These are phyloP conservation scores for Lasius platythorax DNA, from an alignment of 2,888 invertebrate genomes.

Conservation along the genomic window DNA sequence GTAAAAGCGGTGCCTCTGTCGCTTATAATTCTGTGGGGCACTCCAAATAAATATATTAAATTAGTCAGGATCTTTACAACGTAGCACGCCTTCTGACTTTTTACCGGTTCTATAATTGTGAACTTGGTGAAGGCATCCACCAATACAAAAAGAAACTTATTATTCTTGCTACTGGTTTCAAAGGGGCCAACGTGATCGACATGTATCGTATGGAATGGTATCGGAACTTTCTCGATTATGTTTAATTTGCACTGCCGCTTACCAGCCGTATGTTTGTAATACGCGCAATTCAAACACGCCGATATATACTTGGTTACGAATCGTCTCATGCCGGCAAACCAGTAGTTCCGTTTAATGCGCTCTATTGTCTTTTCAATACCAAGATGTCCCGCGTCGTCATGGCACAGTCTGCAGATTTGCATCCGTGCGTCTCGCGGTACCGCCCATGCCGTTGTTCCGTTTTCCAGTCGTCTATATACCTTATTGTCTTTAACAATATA, in stretches of 20 bases:
- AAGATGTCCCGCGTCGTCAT: slow-evolving; percentile 9
- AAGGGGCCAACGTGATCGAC: slow-evolving; percentile 30
- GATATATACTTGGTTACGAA: background rate
- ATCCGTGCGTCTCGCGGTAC: background rate
- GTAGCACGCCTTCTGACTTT: background rate
- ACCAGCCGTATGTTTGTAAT: background rate
- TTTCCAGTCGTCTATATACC: background rate
- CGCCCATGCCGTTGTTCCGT: background rate
- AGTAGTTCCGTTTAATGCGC: background rate
- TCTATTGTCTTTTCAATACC: background rate
- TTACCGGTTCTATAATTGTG: background rate
- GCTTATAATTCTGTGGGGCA: slow-evolving; percentile 8
- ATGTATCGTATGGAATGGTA: slow-evolving; percentile 19
- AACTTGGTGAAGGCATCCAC: slow-evolving; percentile 36
- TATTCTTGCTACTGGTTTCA: background rate
- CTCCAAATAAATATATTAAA: background rate
- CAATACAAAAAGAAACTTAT: slow-evolving; percentile 25
- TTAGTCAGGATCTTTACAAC: background rate
- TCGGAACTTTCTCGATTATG: background rate
- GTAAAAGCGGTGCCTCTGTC: slow-evolving; percentile 42
- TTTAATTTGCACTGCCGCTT: slow-evolving; percentile 1
- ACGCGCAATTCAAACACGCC: background rate
- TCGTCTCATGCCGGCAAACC: background rate
- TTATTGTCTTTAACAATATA: background rate
- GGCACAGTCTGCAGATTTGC: slow-evolving; percentile 35